Evolutionary conservation across 2,888 invertebrate genomes (phyloP).

Genomic region (Agrochola macilenta): DNA sequence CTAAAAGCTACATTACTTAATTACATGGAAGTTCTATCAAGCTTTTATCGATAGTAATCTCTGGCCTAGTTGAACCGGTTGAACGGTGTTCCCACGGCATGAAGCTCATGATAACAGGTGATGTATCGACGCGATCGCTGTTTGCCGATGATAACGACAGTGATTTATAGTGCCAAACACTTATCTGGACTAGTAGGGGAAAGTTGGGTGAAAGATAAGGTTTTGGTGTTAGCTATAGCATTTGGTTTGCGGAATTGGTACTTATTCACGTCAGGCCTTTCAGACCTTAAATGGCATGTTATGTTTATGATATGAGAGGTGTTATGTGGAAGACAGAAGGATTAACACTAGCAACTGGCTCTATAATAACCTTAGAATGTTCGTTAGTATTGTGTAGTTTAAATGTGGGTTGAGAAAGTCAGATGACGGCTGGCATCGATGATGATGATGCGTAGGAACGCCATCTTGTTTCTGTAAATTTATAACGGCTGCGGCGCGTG

Average conservation of each 20-base stretch:
- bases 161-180: slow-evolving; percentile 63
- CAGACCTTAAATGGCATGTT: not conserved
- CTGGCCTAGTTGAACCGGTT: slow-evolving; percentile 48
- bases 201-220: slow-evolving; percentile 52
- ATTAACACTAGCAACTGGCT: not conserved
- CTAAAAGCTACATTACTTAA: slow-evolving; percentile 23
- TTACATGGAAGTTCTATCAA: slow-evolving; percentile 58
- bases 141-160: slow-evolving; percentile 63
- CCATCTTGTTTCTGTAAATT: no score
- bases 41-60: slow-evolving; percentile 48
- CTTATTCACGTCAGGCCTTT: not conserved
- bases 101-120: slow-evolving; percentile 65
- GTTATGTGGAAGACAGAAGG: not conserved
- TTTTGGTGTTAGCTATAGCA: not conserved
- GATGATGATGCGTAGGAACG: no score
- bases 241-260: not conserved
- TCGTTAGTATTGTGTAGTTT: no score
- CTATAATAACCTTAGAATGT: not conserved
- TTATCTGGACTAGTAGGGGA: slow-evolving; percentile 56
- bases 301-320: not conserved
- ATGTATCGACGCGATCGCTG: slow-evolving; percentile 68
- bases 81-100: slow-evolving; percentile 69
- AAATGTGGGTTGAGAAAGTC: no score
- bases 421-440: not conserved
- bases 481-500: no score